Evolutionary conservation across 2,797 vertebrate species (phyloP).

Genomic region (Notolepis coatsorum): DNA sequence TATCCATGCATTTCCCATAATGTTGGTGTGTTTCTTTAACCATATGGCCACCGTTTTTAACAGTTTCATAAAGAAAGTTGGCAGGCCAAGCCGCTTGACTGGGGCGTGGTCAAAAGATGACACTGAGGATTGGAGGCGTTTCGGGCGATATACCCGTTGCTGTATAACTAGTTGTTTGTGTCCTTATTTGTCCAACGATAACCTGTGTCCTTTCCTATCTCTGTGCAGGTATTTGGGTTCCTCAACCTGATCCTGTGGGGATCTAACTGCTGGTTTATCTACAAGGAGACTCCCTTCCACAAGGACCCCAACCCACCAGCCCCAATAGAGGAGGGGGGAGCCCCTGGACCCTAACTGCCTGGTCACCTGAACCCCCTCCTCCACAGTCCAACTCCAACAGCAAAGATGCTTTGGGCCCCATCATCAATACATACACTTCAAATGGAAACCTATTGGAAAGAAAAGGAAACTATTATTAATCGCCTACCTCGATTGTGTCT

Average conservation of each 20-base stretch:
- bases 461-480: conserved; percentile 16
- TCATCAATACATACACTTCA: too few species aligned
- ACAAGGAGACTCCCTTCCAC: conserved; percentile 92
- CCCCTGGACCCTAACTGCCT: conserved; percentile 62
- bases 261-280: conserved; percentile 96
- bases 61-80: too few species aligned
- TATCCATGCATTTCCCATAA: too few species aligned
- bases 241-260: conserved; percentile 94
- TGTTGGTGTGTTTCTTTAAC: too few species aligned
- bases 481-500: background rate
- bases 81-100: too few species aligned
- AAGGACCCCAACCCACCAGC: conserved; percentile 70
- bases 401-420: conserved; percentile 41
- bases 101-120: too few species aligned
- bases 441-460: conserved; percentile 36
- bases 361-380: conserved; percentile 8
- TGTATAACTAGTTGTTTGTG: too few species aligned
- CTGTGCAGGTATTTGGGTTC: conserved; percentile 89
- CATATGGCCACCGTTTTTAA: too few species aligned
- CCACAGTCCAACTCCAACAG: conserved; percentile 24
- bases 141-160: too few species aligned
- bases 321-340: conserved; percentile 82
- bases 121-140: too few species aligned
- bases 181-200: background rate
- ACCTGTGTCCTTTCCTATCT: conserved; percentile 11